Percentiles rank a stretch among this genome's conserved stretches.
phyloP scores from a whole-genome alignment of 2,888 invertebrate genomes.

The Agrochola circellaris region DNA sequence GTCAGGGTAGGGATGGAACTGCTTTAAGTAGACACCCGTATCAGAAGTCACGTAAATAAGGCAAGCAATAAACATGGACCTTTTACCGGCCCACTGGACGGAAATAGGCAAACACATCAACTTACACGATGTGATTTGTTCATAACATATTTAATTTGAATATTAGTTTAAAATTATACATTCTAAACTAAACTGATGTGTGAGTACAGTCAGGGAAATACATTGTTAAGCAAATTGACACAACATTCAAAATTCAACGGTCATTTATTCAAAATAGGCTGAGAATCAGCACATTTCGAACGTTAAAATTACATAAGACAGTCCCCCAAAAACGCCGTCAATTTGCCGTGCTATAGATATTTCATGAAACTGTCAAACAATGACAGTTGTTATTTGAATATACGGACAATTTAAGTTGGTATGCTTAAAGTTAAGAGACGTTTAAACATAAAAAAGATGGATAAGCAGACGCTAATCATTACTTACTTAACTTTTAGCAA shows the following conservation, averaged over 20 bases:
- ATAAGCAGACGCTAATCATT: too few relatives aligned
- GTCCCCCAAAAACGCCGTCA: too few relatives aligned
- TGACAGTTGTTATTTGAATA: not conserved
- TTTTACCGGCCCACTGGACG: constrained; percentile 65
- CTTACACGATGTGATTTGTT: constrained; percentile 47
- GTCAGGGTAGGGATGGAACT: constrained; percentile 55
- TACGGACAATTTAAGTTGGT: not conserved
- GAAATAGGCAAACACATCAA: constrained; percentile 64
- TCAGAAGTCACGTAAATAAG: constrained; percentile 72
- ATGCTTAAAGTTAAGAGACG: too few relatives aligned
- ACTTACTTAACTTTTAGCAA: too few relatives aligned
- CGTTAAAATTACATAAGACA: too few relatives aligned
- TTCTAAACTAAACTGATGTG: not conserved
- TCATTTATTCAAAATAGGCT: too few relatives aligned
- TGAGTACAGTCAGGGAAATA: not conserved
- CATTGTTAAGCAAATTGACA: not conserved
- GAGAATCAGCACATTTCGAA: too few relatives aligned
- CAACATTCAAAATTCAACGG: too few relatives aligned
- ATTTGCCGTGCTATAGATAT: not conserved
- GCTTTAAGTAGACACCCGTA: constrained; percentile 68
- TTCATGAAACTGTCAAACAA: not conserved
- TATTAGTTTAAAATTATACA: not conserved
- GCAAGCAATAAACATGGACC: constrained; percentile 65
- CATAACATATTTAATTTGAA: constrained; percentile 5
- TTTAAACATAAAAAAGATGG: too few relatives aligned